Base-by-base conservation (phyloP, 1,140 invertebrate genomes). In the Dreissena polymorpha region DNA sequence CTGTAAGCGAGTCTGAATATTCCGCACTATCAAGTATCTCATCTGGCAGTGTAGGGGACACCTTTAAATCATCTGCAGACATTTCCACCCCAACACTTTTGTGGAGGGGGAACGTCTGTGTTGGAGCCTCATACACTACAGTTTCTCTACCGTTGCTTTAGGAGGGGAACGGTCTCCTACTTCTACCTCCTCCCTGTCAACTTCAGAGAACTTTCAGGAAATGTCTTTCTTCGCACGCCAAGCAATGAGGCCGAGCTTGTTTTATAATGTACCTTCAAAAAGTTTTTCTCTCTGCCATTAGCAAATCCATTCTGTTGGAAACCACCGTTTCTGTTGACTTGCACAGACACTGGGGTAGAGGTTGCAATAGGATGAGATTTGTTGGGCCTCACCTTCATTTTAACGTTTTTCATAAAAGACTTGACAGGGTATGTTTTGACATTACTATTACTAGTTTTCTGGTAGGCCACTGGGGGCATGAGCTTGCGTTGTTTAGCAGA, bases 381-480 rank as follows among this genome's bases (percentile, higher is more conserved):
- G 21, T 69, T 78, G 8, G 68, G 14, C 57, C 76, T 53, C 12
- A 87, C 49, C 57, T 87, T 91, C 13, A 91, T 85, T 78, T 89
- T 90, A 18, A 90, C 74, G 23, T 80, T 80, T 73, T 87, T 90
- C 67, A 80, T 86, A 21, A 23, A 64, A 64, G 79, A 67, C 68
- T 84, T 80, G 23, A 74, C 51, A 29, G 65, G 73, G 27, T 68
- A 63, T 72, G 67, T 82, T 29, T 83, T 83, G 14, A 69, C 67
- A n/a, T 64, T 72, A 49, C 39, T 74, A 25, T 57, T 23, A 39
- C 12, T 51, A n/a, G 18, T 29, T 27, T 72, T 39, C 72, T 81
- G 80, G 25, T 75, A 29, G 14, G 25, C 21, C 39, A 72, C 55
- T 65, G 10, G 50, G 51, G 39, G 71, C 23, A 1, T 51, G 12